Base-by-base conservation (phyloP, 2,797 vertebrate species). In the Anisognathus igniventris region DNA sequence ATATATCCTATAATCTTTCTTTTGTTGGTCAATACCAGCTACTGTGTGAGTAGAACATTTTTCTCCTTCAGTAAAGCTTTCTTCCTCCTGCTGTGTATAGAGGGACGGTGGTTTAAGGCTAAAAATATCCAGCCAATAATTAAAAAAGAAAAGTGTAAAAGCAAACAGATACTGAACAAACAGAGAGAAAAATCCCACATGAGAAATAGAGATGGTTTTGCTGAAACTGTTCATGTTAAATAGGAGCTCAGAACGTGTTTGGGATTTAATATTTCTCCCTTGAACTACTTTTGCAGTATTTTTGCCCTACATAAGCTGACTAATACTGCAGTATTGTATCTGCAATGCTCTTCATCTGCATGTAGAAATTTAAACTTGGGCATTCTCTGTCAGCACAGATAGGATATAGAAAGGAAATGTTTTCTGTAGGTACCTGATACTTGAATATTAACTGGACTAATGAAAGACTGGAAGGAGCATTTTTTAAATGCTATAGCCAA, bases 311-410 rank as follows among this genome's bases (percentile, higher is more conserved):
- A 92, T 96, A 96, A 91, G 91, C 92, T 96, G 95, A 92, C 82
- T 96, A 95, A 96, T 90, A 88, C 95, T 95, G 95, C 95, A 92
- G 95, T 91, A 66, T 84, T 95, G 82, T 76, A 71, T 92, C 93
- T 96, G 95, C 95, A 95, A 57, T 86, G 89, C 73, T 94, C 79
- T 94, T 88, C 67, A 44, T 72, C 76, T 95, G 76, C 91, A 83
- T 93, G 91, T 84, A 62, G 73, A 84, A 84, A 64, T 54, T 62
- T 48, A 54, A 86, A 66, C 64, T 78, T 64, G 68, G 73, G 51
- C 2, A 1, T 91, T 86, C 48, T 51, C 51, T 86, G 51, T 54
- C 85, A 91, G 50, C 57, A 64, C 5, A 14, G 39, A 44, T 23
- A 67, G 25, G 31, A 33, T 77, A 47, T 53, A 62, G 70, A 81